These are phyloP conservation scores for Ectropis grisescens DNA, from an alignment of 1,140 invertebrate species.

Conservation along the genomic window DNA sequence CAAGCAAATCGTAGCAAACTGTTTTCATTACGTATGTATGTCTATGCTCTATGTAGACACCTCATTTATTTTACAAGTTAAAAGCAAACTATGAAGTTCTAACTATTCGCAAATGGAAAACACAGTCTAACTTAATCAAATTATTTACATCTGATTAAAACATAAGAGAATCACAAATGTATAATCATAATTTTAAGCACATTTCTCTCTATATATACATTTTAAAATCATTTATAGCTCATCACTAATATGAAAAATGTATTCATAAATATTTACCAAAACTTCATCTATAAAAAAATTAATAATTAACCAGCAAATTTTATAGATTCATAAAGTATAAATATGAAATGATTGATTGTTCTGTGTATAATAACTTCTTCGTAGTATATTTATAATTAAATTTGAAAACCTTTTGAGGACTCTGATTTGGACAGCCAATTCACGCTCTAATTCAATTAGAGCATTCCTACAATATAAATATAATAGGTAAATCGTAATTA, in stretches of 20 bases:
- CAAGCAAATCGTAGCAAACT: too few species aligned
- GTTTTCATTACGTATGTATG: too few species aligned
- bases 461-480: too few species aligned
- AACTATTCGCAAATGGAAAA: neutral
- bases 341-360: neutral
- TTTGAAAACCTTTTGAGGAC: too few species aligned
- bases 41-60: too few species aligned
- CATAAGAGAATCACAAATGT: conserved; percentile 41
- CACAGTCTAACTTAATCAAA: conserved; percentile 36
- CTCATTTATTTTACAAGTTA: too few species aligned
- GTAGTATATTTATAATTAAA: too few species aligned
- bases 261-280: neutral
- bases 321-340: neutral
- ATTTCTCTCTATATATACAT: conserved; percentile 50
- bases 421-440: too few species aligned
- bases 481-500: too few species aligned
- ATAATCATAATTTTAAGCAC: conserved; percentile 38
- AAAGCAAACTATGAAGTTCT: too few species aligned
- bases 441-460: too few species aligned
- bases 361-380: neutral
- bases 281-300: neutral
- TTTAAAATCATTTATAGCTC: conserved; percentile 21
- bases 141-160: conserved; percentile 47
- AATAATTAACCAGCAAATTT: neutral
- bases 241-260: conserved; percentile 2